These are phyloP conservation scores for Alcis repandata DNA, from an alignment of 2,888 invertebrate genomes.

Conservation along the genomic window DNA sequence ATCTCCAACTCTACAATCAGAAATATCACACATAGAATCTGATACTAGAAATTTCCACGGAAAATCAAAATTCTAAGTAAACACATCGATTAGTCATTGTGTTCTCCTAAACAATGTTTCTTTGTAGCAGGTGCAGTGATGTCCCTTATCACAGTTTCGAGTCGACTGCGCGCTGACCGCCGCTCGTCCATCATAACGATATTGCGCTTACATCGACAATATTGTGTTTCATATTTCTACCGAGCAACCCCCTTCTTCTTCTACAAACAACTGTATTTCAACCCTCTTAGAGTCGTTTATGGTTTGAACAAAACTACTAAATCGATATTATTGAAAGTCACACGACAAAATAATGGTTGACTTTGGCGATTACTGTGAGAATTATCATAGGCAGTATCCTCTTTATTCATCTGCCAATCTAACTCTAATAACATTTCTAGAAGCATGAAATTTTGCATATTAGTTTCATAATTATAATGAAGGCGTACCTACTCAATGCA, in stretches of 20 bases:
- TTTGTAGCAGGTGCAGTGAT: constrained; percentile 54
- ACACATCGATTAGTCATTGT: constrained; percentile 11
- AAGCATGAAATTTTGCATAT: too few species aligned
- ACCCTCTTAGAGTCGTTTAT: constrained; percentile 21
- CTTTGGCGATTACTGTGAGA: neutral
- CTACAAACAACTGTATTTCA: constrained; percentile 16
- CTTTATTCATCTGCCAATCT: too few species aligned
- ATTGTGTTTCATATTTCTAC: constrained; percentile 76
- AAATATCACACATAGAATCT: too few species aligned
- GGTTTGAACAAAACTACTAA: neutral
- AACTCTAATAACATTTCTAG: too few species aligned
- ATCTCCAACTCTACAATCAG: too few species aligned
- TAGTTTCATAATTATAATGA: too few species aligned
- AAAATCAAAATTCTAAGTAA: neutral
- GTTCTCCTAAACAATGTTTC: constrained; percentile 27
- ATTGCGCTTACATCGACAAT: constrained; percentile 84
- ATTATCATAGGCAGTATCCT: neutral
- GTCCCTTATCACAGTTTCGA: constrained; percentile 78
- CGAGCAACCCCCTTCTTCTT: constrained; percentile 41
- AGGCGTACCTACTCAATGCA: too few species aligned
- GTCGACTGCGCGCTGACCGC: constrained; percentile 82
- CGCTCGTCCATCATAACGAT: constrained; percentile 80
- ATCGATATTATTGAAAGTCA: constrained; percentile 13
- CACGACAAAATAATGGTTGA: neutral
- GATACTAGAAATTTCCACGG: neutral